These are phyloP conservation scores for Leptobrachium ailaonicum DNA, from an alignment of 2,113 vertebrate species.

Conservation along the genomic window DNA sequence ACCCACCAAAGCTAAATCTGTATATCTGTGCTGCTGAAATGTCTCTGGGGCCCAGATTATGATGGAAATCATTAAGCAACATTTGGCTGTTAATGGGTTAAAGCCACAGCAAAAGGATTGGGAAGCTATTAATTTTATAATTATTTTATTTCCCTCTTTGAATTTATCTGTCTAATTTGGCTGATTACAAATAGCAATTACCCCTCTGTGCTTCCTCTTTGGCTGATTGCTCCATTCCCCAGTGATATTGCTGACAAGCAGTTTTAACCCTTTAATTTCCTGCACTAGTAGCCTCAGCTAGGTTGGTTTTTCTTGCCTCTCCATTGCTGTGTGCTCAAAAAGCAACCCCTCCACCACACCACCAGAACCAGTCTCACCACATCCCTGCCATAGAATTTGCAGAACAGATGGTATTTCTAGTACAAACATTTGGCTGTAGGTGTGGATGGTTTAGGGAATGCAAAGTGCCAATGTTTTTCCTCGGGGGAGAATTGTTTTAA, in stretches of 20 bases:
- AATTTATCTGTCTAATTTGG: constrained; percentile 28
- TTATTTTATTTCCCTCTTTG: constrained; percentile 28
- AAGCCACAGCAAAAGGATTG: constrained; percentile 21
- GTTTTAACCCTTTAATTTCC: constrained; percentile 20
- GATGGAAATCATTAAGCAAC: too few relatives aligned
- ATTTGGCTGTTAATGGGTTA: constrained; percentile 26
- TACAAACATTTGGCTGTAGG: constrained; percentile 37
- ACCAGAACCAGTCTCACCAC: not conserved
- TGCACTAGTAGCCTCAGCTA: not conserved
- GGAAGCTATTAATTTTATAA: constrained; percentile 30
- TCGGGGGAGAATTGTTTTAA: not conserved
- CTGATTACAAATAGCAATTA: constrained; percentile 36
- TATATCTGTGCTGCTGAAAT: too few relatives aligned
- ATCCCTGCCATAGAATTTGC: constrained; percentile 3
- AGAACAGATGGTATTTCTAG: constrained; percentile 44
- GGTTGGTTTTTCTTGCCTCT: too few relatives aligned
- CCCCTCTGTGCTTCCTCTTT: constrained; percentile 13
- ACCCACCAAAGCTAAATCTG: too few relatives aligned
- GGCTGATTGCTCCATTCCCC: not conserved
- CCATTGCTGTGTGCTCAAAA: constrained; percentile 4
- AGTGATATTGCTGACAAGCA: constrained; percentile 13
- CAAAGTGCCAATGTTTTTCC: constrained; percentile 25
- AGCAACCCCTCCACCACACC: not conserved
- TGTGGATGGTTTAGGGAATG: constrained; percentile 35
- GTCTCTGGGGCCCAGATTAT: too few relatives aligned